phyloP scores from a whole-genome alignment of 1,140 invertebrate species.

The Scaptomyza graminum region DNA sequence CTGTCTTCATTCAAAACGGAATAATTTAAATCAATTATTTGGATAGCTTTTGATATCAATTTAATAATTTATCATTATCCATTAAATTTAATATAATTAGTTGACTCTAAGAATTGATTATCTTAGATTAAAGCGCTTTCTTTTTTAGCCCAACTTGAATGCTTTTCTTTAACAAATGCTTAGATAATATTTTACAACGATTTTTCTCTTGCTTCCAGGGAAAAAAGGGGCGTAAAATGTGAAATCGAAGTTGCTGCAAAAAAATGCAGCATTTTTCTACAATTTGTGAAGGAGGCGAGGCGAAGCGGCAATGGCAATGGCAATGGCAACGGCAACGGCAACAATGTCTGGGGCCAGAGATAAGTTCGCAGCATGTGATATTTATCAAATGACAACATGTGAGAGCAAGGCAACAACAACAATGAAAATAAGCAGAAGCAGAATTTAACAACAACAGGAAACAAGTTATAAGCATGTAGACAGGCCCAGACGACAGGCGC shows the following conservation, averaged over 20 bases:
- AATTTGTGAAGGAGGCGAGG: constrained; percentile 25
- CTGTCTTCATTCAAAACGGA: too few relatives aligned
- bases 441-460: constrained; percentile 53
- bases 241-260: constrained; percentile 34
- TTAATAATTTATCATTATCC: too few relatives aligned
- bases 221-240: constrained; percentile 11
- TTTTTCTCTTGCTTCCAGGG: constrained; percentile 10
- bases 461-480: constrained; percentile 81
- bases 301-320: not conserved
- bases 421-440: constrained; percentile 26
- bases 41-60: too few relatives aligned
- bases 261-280: constrained; percentile 51
- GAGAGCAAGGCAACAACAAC: too few relatives aligned
- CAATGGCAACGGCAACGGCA: not conserved
- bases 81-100: too few relatives aligned
- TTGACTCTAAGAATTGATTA: too few relatives aligned
- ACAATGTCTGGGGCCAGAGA: constrained; percentile 46
- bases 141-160: not conserved
- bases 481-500: constrained; percentile 69
- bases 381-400: constrained; percentile 73
- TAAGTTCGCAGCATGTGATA: constrained; percentile 76
- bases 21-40: too few relatives aligned
- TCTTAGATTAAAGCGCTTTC: not conserved
- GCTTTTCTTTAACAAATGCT: constrained; percentile 6
- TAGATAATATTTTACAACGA: constrained; percentile 18